Base-by-base conservation (phyloP, 1,140 invertebrate genomes). In the Drosophila suzukii region DNA sequence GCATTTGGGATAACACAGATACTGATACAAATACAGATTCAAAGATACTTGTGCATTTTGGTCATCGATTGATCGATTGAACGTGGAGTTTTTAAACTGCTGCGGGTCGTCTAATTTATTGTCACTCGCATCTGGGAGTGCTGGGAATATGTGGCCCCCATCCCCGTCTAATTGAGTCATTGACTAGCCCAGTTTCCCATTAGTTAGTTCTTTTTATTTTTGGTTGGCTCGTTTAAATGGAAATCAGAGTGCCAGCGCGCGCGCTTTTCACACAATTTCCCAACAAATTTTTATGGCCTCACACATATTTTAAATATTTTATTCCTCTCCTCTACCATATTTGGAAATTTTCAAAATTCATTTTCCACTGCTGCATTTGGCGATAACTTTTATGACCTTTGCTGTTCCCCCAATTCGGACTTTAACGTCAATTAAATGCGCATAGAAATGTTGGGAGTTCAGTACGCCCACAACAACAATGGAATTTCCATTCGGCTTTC, bases 331-430 rank as follows among this genome's bases (percentile, higher is more conserved):
- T 62, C 13, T 57, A 49, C 68, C 72, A 88, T 78, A 89, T 88
- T 88, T 80, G 83, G 75, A 82, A 86, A 82, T 82, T 88, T 82
- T 82, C 51, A 61, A 86, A 86, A 82, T 81, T 78, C 56, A 39
- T 55, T 65, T 63, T 51, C 61, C 49, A 24, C 57, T 59, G 70
- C 71, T 73, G 78, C 71, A 70, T 88, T 88, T 86, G 66, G 83
- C 83, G 79, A 88, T 88, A 86, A 80, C 83, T 76, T 86, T 83
- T 82, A 86, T 67, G 83, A 88, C 82, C 83, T 82, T 77, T 78
- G 63, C 46, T 78, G 74, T 36, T 57, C 57, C 55, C 75, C 70
- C 24, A 63, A 62, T 56, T 74, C 63, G 59, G 77, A 81, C 81
- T 61, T 66, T 56, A 59, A 57, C 75, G 63, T 89, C 83, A 83